Conservation (phyloP, 2,888 invertebrate species). For the Hoplodrina blanda region DNA sequence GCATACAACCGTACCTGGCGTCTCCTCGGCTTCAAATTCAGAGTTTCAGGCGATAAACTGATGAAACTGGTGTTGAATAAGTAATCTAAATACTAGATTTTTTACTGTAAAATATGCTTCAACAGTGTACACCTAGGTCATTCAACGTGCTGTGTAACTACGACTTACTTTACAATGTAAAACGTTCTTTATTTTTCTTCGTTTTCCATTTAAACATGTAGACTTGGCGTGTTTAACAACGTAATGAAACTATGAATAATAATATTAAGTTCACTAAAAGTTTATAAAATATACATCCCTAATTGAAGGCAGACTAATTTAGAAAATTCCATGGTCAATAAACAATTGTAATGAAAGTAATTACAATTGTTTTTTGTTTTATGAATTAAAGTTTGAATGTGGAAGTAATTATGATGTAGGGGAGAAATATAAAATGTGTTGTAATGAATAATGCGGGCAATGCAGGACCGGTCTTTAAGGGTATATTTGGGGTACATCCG, state of each 20-base stretch:
- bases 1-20: no score
- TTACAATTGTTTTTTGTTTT: slow-evolving; percentile 3
- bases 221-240: slow-evolving; percentile 15
- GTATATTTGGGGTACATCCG: no score
- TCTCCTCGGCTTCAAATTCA: no score
- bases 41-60: no score
- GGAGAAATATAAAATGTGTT: neutral
- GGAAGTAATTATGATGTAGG: slow-evolving; percentile 5
- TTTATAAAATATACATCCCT: slow-evolving; percentile 21
- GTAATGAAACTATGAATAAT: slow-evolving; percentile 44
- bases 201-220: slow-evolving; percentile 18
- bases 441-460: no score
- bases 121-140: no score
- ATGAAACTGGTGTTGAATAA: no score
- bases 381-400: slow-evolving; percentile 18
- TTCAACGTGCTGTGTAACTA: no score
- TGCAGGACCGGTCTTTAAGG: no score
- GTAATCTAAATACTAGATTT: no score
- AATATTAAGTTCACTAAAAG: slow-evolving; percentile 14
- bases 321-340: slow-evolving; percentile 20
- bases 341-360: slow-evolving; percentile 34
- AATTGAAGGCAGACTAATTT: slow-evolving; percentile 44
- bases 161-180: neutral
- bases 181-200: neutral
- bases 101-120: no score